Evolutionary conservation across 2,888 invertebrate species (phyloP).

Genomic region (Ectemnius continuus): DNA sequence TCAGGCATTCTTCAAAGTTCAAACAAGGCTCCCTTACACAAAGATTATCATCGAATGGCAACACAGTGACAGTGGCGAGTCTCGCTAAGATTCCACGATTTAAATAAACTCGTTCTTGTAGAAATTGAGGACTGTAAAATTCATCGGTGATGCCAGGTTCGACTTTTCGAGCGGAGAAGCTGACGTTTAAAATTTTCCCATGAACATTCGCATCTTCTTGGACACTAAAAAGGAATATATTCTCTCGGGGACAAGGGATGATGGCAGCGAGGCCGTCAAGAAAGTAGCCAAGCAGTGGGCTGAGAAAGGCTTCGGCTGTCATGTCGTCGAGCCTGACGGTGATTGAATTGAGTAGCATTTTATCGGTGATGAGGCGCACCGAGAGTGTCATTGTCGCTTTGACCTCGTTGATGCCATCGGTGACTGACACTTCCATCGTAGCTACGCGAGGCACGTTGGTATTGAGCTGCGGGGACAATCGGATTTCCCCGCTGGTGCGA

Average conservation of each 20-base stretch:
- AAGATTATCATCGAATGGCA: constrained; percentile 97
- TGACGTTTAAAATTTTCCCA: constrained; percentile 93
- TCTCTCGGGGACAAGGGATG: constrained; percentile 94
- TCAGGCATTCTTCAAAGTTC: constrained; percentile 95
- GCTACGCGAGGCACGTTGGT: constrained; percentile 97
- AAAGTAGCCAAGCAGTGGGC: constrained; percentile 92
- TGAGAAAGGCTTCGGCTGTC: constrained; percentile 94
- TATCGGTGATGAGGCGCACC: constrained; percentile 94
- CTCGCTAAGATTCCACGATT: constrained; percentile 92
- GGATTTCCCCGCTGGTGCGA: constrained; percentile 89
- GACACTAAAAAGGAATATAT: constrained; percentile 94
- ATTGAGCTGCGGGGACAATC: constrained; percentile 93
- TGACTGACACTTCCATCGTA: constrained; percentile 95
- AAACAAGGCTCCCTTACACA: constrained; percentile 97
- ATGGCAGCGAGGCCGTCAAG: constrained; percentile 94
- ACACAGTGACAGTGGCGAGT: constrained; percentile 92
- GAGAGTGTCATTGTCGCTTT: constrained; percentile 95
- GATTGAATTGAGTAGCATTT: constrained; percentile 96
- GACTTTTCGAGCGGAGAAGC: constrained; percentile 92
- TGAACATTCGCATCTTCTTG: constrained; percentile 94
- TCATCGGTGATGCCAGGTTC: constrained; percentile 87
- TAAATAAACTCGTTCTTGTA: constrained; percentile 96
- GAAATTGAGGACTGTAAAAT: constrained; percentile 92
- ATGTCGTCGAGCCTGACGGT: constrained; percentile 95
- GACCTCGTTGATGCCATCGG: constrained; percentile 95